Conservation (phyloP, 1,140 invertebrate species). For the Drosophila teissieri region DNA sequence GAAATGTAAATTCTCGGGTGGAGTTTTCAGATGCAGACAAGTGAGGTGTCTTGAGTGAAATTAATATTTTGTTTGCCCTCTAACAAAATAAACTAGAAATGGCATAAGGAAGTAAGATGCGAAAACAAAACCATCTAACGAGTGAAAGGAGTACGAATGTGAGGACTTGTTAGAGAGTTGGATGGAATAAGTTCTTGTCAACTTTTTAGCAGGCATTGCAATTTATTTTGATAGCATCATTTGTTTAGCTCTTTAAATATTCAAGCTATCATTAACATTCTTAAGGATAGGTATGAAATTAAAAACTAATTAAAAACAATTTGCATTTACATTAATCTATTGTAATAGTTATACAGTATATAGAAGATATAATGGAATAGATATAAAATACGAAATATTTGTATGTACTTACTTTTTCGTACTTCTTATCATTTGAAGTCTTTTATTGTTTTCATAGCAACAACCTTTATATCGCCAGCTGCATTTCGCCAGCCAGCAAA, state of each 20-base stretch:
- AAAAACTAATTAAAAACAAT: no score
- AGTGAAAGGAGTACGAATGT: conserved; percentile 1
- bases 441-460: not conserved
- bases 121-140: not conserved
- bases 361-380: not conserved
- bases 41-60: conserved; percentile 33
- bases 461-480: conserved; percentile 10
- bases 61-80: conserved; percentile 57
- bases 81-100: conserved; percentile 43
- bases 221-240: no score
- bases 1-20: conserved; percentile 72
- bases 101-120: conserved; percentile 36
- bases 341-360: no score
- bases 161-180: not conserved
- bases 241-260: no score
- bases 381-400: not conserved
- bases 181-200: not conserved
- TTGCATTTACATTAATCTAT: no score
- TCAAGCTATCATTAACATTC: no score
- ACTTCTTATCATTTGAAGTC: not conserved
- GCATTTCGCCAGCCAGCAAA: conserved; percentile 8
- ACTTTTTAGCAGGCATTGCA: no score
- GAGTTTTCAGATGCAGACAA: conserved; percentile 39
- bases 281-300: no score
- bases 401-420: no score